A percentile compares a stretch with the other conserved stretches of the same genome.
phyloP scores from a whole-genome alignment of 2,113 vertebrate genomes.

The Paramormyrops kingsleyae region DNA sequence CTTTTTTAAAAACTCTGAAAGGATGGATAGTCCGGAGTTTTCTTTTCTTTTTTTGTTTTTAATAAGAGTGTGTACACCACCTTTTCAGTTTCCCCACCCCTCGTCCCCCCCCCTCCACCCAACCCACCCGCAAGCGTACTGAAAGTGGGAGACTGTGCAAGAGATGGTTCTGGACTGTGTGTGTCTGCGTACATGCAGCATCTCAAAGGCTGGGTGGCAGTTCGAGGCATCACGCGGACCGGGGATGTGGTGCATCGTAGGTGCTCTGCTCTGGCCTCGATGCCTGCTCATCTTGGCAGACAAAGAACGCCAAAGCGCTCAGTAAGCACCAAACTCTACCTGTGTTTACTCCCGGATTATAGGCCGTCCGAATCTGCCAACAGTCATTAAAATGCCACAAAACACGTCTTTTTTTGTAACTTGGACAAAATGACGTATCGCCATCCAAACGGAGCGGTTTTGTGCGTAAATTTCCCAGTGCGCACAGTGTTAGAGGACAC shows the following conservation, averaged over 20 bases:
- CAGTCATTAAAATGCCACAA: slow-evolving; percentile 14
- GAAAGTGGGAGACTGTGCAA: slow-evolving; percentile 4
- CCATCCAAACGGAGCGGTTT: neutral
- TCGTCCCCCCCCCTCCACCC: neutral
- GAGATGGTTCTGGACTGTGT: slow-evolving; percentile 25
- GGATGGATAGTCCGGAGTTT: neutral
- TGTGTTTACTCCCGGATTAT: slow-evolving; percentile 23
- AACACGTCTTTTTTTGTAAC: neutral
- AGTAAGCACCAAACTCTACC: slow-evolving; percentile 45
- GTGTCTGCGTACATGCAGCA: slow-evolving; percentile 11
- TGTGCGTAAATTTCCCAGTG: neutral
- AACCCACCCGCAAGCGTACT: neutral
- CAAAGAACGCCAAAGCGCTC: slow-evolving; percentile 60
- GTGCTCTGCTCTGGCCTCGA: slow-evolving; percentile 43
- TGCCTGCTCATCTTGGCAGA: slow-evolving; percentile 45
- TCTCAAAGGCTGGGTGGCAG: slow-evolving; percentile 26
- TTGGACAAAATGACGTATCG: neutral
- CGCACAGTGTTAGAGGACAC: neutral
- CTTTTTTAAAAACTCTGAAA: neutral
- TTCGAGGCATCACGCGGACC: slow-evolving; percentile 35
- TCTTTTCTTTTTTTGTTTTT: neutral
- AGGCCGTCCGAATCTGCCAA: slow-evolving; percentile 21
- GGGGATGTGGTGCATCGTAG: slow-evolving; percentile 44
- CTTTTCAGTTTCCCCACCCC: neutral
- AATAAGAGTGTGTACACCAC: neutral